Evolutionary conservation across 2,797 vertebrate genomes (phyloP).

Genomic region (Pseudochromis fuscus): DNA sequence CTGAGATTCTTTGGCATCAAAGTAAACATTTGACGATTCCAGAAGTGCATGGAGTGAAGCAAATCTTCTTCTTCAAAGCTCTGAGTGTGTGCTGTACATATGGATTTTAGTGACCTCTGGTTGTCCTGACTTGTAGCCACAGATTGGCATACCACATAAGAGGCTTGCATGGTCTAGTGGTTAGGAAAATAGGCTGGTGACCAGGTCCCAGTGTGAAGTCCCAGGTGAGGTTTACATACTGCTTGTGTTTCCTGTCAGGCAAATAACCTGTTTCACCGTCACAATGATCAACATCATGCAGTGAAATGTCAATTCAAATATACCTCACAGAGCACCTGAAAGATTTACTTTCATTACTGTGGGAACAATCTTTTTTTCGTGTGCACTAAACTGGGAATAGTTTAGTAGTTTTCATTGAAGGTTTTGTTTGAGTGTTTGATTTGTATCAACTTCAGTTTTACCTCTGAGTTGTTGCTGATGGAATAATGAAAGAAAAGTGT

Average conservation of each 20-base stretch:
- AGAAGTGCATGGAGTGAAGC: constrained; percentile 49
- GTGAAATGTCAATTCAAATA: constrained; percentile 41
- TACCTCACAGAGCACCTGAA: constrained; percentile 17
- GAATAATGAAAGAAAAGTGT: constrained; percentile 40
- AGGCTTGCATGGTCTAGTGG: constrained; percentile 75
- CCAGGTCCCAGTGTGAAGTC: constrained; percentile 50
- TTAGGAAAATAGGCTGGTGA: constrained; percentile 79
- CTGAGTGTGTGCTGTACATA: constrained; percentile 24
- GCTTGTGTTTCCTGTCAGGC: constrained; percentile 74
- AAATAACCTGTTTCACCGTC: constrained; percentile 68
- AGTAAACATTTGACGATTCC: constrained; percentile 75
- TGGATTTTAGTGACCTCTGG: constrained; percentile 69
- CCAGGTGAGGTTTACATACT: constrained; percentile 72
- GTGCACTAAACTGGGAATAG: background rate
- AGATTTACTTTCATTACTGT: constrained; percentile 21
- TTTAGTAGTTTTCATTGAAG: background rate
- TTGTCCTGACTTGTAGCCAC: constrained; percentile 57
- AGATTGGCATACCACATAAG: constrained; percentile 55
- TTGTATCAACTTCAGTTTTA: background rate
- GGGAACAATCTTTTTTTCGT: constrained; percentile 2
- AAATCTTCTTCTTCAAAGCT: constrained; percentile 49
- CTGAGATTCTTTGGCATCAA: constrained; percentile 67
- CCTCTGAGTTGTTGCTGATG: constrained; percentile 17
- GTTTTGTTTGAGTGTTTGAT: constrained; percentile 17
- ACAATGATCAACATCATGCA: constrained; percentile 54